Evolutionary conservation across 2,888 invertebrate genomes (phyloP).

Genomic region (Eupithecia subfuscata): DNA sequence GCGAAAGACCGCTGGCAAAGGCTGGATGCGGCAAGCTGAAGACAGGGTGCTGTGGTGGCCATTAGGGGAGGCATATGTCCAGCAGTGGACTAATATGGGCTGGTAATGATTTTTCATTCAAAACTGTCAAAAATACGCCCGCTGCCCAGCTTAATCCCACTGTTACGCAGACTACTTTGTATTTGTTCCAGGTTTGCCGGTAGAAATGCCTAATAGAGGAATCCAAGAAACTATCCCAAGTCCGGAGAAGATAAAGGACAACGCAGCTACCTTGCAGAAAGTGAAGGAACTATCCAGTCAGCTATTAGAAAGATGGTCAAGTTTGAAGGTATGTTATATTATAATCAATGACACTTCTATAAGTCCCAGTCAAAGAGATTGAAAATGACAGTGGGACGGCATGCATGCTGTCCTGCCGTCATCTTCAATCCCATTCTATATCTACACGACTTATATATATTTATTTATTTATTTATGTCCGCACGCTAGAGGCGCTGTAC

Average conservation of each 20-base stretch:
- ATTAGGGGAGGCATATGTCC: background rate
- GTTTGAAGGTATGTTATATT: constrained; percentile 80
- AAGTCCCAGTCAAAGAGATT: too few relatives aligned
- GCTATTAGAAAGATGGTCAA: constrained; percentile 90
- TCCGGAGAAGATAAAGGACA: constrained; percentile 68
- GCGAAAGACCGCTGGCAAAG: background rate
- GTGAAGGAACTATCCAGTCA: constrained; percentile 85
- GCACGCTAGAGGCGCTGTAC: too few relatives aligned
- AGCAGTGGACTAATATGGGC: background rate
- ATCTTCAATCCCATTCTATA: too few relatives aligned
- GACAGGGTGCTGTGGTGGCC: background rate
- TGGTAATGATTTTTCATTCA: background rate
- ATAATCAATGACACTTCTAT: background rate
- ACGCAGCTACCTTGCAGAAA: constrained; percentile 70
- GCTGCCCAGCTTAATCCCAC: background rate
- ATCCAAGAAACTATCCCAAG: constrained; percentile 52
- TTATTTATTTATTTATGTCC: too few relatives aligned
- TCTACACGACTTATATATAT: too few relatives aligned
- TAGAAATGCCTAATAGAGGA: constrained; percentile 62
- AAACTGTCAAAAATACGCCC: background rate
- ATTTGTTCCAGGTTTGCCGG: constrained; percentile 65
- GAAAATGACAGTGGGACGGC: too few relatives aligned
- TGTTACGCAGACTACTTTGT: background rate
- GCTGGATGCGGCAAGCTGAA: background rate
- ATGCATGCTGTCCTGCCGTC: too few relatives aligned